Evolutionary conservation across 1,140 invertebrate genomes (phyloP).

Genomic region (Caenorhabditis latens): DNA sequence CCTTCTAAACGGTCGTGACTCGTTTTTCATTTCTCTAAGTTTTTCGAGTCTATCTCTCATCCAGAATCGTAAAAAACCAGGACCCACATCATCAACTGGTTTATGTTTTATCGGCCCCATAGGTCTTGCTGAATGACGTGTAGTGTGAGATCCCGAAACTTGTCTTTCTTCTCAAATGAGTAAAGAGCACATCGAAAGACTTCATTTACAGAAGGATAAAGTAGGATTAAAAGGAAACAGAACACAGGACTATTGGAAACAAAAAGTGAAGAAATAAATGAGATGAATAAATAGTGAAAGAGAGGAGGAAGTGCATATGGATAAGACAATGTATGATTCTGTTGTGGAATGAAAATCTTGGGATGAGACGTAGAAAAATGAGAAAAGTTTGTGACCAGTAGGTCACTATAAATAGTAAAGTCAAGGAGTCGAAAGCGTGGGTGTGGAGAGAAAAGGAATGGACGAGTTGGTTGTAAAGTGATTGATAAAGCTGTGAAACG

Average conservation of each 20-base stretch:
- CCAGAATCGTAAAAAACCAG: constrained; percentile 7
- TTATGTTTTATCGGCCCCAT: constrained; percentile 34
- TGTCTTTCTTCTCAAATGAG: background rate
- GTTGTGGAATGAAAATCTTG: background rate
- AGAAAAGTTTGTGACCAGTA: background rate
- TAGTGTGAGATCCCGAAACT: background rate
- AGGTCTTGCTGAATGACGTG: constrained; percentile 21
- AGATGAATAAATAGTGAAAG: constrained; percentile 21
- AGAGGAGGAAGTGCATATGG: background rate
- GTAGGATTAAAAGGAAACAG: constrained; percentile 17
- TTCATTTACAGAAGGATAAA: constrained; percentile 1
- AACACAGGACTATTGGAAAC: background rate
- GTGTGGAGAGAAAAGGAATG: constrained; percentile 40
- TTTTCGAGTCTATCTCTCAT: background rate
- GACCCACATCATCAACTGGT: constrained; percentile 31
- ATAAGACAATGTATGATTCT: background rate
- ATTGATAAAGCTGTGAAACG: constrained; percentile 54
- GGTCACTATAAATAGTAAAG: constrained; percentile 55
- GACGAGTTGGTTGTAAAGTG: constrained; percentile 49
- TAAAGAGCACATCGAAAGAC: constrained; percentile 27
- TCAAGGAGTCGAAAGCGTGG: constrained; percentile 43
- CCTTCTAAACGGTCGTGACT: background rate
- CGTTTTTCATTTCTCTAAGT: background rate
- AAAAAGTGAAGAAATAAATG: background rate
- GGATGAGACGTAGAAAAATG: background rate